Conservation (phyloP, 2,113 vertebrate species). For the Boleophthalmus pectinirostris region DNA sequence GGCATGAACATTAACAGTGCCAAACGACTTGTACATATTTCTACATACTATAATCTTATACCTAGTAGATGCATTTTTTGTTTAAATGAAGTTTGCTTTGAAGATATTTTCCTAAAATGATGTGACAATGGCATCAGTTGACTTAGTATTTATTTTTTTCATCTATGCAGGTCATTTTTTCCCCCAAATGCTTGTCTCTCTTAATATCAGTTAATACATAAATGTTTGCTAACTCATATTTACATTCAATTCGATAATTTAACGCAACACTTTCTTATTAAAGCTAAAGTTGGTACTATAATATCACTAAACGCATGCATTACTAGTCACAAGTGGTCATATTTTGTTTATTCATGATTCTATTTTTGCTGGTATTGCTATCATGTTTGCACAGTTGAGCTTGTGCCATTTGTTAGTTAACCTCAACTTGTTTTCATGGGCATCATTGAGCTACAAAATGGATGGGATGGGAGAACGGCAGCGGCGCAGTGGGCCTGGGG, state of each 20-base stretch:
- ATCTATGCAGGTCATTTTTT: neutral
- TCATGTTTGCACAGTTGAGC: constrained; percentile 44
- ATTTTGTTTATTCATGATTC: constrained; percentile 58
- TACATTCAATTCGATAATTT: constrained; percentile 26
- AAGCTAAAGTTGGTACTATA: constrained; percentile 40
- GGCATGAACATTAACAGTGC: constrained; percentile 17
- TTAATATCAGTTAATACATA: constrained; percentile 9
- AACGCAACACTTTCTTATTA: constrained; percentile 23
- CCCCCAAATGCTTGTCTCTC: constrained; percentile 18
- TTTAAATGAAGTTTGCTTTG: constrained; percentile 26
- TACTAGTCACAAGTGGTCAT: constrained; percentile 44
- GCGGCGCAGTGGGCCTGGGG: constrained; percentile 83
- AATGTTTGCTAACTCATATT: constrained; percentile 27
- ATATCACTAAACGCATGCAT: constrained; percentile 62
- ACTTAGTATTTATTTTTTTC: neutral
- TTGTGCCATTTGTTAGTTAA: constrained; percentile 21
- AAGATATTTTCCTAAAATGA: constrained; percentile 28
- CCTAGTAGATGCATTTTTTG: constrained; percentile 40
- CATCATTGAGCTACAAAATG: constrained; percentile 82
- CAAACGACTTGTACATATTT: constrained; percentile 17
- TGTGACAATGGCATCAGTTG: constrained; percentile 22
- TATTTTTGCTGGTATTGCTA: constrained; percentile 67
- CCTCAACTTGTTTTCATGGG: constrained; percentile 21
- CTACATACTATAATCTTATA: constrained; percentile 42
- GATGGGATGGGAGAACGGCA: constrained; percentile 88